Evolutionary conservation across 1,140 invertebrate genomes (phyloP), one percentile per base, ranked within the genome.

Genomic region (Pemphigus obesinymphae): DNA sequence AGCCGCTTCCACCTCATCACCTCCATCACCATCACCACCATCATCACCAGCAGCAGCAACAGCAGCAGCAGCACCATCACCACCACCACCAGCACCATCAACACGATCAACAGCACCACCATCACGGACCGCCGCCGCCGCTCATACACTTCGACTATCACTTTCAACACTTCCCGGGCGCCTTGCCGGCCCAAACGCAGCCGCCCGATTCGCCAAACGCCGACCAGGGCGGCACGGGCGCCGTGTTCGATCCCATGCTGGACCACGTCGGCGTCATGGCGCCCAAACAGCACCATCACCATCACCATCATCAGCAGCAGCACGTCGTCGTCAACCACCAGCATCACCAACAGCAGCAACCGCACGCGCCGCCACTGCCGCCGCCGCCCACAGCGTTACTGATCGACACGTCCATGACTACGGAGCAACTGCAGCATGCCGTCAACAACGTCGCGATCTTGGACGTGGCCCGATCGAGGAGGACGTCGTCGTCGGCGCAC

Each of bases 261-360:
- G 76, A 80, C 20, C 76, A 80, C 23, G 55, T 80, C 13, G 43
- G 6, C 92, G 10, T 93, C 93, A 0, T 85, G 94, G 20, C 81
- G 92, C 92, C 4, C 89, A 93, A 1, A 93, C 94, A 85, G 88
- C 92, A 83, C 93, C 93, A 2, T 92, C 93, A 86, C 93, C 93
- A 5, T 92, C 91, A 53, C 92, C 92, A 88, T 6, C 93, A 11
- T 93, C 93, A 0, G 85, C 94, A 26, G 75, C 93, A 92, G 2
- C 89, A 93, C n/a, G 15, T 48, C 0, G 43, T 8, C 23, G 23
- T 17, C 26, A 20, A 20, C 15, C n/a, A 45, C 6, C 68, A 72
- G 13, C 68, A 45, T 2, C 68, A 43, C 5, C 40, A 48, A 3
- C 70, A 72, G 0, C 70, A 45, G 31, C 48, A n/a, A 34, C 3